Conservation (phyloP, 2,888 invertebrate species). For the Microctonus brassicae region DNA sequence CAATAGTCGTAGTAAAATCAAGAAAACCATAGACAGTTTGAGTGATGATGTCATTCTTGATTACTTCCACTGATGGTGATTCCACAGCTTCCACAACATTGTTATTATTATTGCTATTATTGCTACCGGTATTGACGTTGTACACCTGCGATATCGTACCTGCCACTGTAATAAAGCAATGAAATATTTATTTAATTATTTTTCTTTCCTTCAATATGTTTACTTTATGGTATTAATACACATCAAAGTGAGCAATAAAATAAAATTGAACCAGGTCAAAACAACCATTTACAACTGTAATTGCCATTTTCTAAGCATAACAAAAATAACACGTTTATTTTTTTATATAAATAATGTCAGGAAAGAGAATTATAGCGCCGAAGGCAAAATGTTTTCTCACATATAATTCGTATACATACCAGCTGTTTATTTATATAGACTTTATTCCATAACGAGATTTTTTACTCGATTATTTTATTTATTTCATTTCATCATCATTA, state of each 20-base stretch:
- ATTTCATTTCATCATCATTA: neutral
- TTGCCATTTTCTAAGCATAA: neutral
- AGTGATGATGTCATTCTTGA: slow-evolving; percentile 74
- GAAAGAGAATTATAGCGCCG: neutral
- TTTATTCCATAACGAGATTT: neutral
- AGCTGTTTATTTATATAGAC: neutral
- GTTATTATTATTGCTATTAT: slow-evolving; percentile 33
- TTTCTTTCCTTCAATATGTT: neutral
- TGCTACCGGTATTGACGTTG: slow-evolving; percentile 41
- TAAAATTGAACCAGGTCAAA: neutral
- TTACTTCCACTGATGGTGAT: slow-evolving; percentile 40
- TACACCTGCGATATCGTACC: slow-evolving; percentile 55
- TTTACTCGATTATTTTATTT: neutral
- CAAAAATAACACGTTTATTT: neutral
- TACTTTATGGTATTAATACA: neutral
- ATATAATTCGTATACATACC: neutral
- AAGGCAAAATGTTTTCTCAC: neutral
- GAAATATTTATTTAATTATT: neutral
- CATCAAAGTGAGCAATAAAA: neutral
- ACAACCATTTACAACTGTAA: neutral
- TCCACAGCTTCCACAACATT: slow-evolving; percentile 34
- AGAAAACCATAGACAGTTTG: slow-evolving; percentile 95
- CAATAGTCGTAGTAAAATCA: slow-evolving; percentile 94
- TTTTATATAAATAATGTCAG: neutral
- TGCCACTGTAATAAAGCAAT: slow-evolving; percentile 44